These are phyloP conservation scores for Meandrina meandrites DNA, from an alignment of 92 coral and sea anemone species.

Conservation along the genomic window DNA sequence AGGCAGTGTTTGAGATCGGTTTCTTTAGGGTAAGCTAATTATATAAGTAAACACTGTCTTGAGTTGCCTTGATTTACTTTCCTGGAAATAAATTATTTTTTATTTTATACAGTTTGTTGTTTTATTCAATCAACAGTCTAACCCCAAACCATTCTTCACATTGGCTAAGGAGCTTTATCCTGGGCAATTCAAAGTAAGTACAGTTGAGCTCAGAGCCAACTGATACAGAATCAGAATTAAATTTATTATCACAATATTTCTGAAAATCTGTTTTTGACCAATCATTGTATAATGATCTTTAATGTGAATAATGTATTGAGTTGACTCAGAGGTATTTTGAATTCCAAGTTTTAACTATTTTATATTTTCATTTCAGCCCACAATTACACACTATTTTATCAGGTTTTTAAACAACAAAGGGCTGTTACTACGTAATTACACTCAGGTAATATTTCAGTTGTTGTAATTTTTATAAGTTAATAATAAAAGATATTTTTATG, in stretches of 20 bases:
- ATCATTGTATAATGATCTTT: too few species aligned
- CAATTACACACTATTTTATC: slow-evolving; percentile 91
- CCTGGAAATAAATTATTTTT: not conserved
- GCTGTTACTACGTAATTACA: slow-evolving; percentile 81
- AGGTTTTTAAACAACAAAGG: slow-evolving; percentile 78
- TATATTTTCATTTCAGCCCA: slow-evolving; percentile 66
- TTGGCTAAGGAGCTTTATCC: slow-evolving; percentile 96
- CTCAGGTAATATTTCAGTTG: slow-evolving; percentile 69
- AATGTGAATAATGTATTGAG: too few species aligned
- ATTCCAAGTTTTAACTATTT: not conserved
- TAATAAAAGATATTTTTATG: too few species aligned
- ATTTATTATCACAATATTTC: not conserved
- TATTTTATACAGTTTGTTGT: not conserved
- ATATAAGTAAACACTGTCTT: not conserved
- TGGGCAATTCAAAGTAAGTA: slow-evolving; percentile 84
- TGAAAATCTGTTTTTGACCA: not conserved
- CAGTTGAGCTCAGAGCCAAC: not conserved
- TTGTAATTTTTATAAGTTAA: not conserved
- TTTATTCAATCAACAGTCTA: slow-evolving; percentile 50
- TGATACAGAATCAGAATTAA: not conserved
- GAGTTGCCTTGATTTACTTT: not conserved
- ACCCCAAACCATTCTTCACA: slow-evolving; percentile 89
- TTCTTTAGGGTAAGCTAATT: slow-evolving; percentile 75
- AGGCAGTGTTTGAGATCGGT: slow-evolving; percentile 87
- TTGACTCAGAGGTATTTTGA: too few species aligned